phyloP scores from a whole-genome alignment of 2,113 vertebrate genomes.

The Urocynchramus pylzowi region DNA sequence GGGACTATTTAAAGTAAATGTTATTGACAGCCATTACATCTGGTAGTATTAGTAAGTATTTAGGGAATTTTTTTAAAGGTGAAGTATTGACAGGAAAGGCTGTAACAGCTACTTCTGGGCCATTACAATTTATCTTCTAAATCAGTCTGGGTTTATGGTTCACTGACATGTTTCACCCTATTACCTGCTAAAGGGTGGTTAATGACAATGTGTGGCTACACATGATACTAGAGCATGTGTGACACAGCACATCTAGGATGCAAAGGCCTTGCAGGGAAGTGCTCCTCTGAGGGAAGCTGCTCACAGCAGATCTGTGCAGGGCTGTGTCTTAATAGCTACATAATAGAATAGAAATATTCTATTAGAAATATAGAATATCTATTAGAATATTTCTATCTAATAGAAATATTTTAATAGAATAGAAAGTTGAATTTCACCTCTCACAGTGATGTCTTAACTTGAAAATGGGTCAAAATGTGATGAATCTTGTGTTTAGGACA shows the following conservation, averaged over 20 bases:
- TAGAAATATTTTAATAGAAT: no score
- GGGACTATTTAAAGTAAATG: slow-evolving; percentile 51
- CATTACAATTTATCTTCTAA: slow-evolving; percentile 63
- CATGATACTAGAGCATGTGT: background rate
- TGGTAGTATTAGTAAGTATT: slow-evolving; percentile 53
- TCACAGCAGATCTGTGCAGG: background rate
- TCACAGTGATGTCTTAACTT: background rate
- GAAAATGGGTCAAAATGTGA: background rate
- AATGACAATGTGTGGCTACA: slow-evolving; percentile 17
- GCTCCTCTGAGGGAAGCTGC: background rate
- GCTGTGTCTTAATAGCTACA: background rate
- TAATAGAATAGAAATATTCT: background rate
- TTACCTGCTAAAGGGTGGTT: slow-evolving; percentile 34
- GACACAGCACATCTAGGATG: background rate
- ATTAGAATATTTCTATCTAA: no score
- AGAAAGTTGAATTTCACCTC: background rate
- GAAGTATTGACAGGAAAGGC: slow-evolving; percentile 42
- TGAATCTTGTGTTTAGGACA: background rate
- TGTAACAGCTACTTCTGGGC: slow-evolving; percentile 51
- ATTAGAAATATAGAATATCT: no score
- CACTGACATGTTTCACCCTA: slow-evolving; percentile 56
- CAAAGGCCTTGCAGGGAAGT: background rate
- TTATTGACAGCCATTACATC: slow-evolving; percentile 45
- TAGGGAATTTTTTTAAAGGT: slow-evolving; percentile 56
- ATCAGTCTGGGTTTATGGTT: slow-evolving; percentile 57